phyloP scores from a whole-genome alignment of 2,888 invertebrate species.

The Xanthostigma xanthostigma region DNA sequence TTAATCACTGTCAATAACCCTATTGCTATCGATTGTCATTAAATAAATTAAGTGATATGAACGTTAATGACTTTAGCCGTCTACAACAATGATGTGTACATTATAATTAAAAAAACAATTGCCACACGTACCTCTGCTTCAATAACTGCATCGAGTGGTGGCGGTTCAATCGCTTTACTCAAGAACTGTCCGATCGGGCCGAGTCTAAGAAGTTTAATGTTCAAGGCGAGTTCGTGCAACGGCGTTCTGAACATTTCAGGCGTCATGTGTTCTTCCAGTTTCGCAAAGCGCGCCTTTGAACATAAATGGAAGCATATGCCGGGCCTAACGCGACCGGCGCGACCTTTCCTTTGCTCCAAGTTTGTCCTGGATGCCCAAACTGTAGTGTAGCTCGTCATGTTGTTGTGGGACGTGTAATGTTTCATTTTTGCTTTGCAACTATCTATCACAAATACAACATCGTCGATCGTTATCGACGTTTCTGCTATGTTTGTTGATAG shows the following conservation, averaged over 20 bases:
- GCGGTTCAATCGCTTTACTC: constrained; percentile 90
- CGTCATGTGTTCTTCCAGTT: constrained; percentile 76
- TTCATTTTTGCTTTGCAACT: constrained; percentile 96
- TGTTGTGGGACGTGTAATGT: constrained; percentile 94
- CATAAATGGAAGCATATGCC: constrained; percentile 92
- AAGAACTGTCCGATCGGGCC: constrained; percentile 90
- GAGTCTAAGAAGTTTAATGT: constrained; percentile 76
- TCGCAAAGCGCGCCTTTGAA: constrained; percentile 54
- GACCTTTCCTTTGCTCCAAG: constrained; percentile 84
- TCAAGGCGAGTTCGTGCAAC: constrained; percentile 83
- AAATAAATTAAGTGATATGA: no score
- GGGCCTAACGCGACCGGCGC: constrained; percentile 88
- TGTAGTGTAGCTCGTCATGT: constrained; percentile 96
- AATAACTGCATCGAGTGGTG: constrained; percentile 93
- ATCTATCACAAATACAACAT: constrained; percentile 95
- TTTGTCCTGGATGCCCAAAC: constrained; percentile 93
- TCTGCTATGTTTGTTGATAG: constrained; percentile 97
- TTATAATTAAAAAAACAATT: no score
- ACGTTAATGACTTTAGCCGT: background rate
- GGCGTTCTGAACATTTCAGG: constrained; percentile 98
- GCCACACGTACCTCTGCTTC: constrained; percentile 76
- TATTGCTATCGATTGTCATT: no score
- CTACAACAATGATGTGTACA: no score
- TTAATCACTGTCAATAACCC: no score
- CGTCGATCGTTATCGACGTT: constrained; percentile 95